These are phyloP conservation scores for Cetoscarus ocellatus DNA, from an alignment of 2,797 vertebrate species.

Conservation along the genomic window DNA sequence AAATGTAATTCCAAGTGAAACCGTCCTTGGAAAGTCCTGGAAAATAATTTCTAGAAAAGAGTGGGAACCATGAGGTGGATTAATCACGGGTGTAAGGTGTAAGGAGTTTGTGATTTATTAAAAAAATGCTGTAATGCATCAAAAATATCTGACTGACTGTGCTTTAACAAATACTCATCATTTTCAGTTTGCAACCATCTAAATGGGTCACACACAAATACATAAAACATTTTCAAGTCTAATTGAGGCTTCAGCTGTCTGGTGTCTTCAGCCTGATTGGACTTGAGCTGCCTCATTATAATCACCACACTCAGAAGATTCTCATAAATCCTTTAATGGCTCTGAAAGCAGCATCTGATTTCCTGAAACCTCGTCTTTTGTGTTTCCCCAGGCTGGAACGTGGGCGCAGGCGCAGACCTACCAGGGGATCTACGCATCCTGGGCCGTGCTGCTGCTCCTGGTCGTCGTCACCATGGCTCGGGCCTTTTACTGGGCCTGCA, in stretches of 20 bases:
- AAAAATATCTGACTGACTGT: background rate
- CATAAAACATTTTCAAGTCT: slow-evolving; percentile 18
- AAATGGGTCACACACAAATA: slow-evolving; percentile 15
- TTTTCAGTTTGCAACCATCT: slow-evolving; percentile 11
- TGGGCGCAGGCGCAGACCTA: slow-evolving; percentile 88
- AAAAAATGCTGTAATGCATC: background rate
- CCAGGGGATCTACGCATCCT: slow-evolving; percentile 92
- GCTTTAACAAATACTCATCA: background rate
- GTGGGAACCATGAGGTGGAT: too few relatives aligned
- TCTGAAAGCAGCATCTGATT: slow-evolving; percentile 1
- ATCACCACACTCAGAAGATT: slow-evolving; percentile 11
- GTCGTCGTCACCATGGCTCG: slow-evolving; percentile 88
- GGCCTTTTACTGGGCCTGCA: slow-evolving; percentile 94
- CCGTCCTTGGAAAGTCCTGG: too few relatives aligned
- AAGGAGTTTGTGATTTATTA: background rate
- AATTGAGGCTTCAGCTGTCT: slow-evolving; percentile 12
- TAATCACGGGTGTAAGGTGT: too few relatives aligned
- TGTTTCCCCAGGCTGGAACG: slow-evolving; percentile 86
- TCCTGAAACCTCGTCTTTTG: background rate
- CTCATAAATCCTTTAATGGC: background rate
- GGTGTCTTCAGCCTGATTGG: slow-evolving; percentile 9
- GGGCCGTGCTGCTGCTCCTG: slow-evolving; percentile 89
- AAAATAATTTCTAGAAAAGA: too few relatives aligned
- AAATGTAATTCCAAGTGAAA: too few relatives aligned
- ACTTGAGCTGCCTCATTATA: slow-evolving; percentile 14